Evolutionary conservation across 2,797 vertebrate genomes (phyloP).

Genomic region (Chloroceryle amazona): DNA sequence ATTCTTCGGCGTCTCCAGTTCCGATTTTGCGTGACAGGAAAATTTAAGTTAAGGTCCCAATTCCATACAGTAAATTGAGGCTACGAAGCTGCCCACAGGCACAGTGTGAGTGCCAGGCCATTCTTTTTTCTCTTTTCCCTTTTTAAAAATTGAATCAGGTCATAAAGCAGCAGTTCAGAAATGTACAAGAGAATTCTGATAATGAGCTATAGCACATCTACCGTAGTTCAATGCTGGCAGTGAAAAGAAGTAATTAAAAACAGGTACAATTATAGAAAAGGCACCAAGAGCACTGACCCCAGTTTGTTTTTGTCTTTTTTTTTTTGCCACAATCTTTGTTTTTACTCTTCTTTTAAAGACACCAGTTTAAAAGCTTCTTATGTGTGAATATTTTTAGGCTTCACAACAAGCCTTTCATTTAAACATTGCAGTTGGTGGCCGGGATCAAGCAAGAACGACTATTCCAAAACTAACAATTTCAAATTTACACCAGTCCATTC

Average conservation of each 20-base stretch:
- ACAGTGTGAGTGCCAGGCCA: conserved; percentile 63
- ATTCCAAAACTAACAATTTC: conserved; percentile 51
- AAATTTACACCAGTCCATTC: conserved; percentile 71
- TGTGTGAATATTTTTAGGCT: conserved; percentile 79
- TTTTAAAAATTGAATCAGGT: conserved; percentile 70
- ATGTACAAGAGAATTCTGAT: conserved; percentile 82
- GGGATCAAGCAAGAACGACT: conserved; percentile 76
- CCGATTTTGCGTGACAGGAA: conserved; percentile 11
- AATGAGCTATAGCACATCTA: conserved; percentile 80
- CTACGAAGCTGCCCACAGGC: conserved; percentile 62
- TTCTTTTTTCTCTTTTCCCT: background rate
- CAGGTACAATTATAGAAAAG: conserved; percentile 87
- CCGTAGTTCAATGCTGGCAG: conserved; percentile 84
- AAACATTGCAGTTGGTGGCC: conserved; percentile 78
- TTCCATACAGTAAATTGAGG: conserved; percentile 39
- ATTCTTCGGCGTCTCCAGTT: conserved; percentile 59
- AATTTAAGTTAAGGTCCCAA: conserved; percentile 72
- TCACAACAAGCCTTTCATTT: conserved; percentile 81
- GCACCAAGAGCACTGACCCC: conserved; percentile 88
- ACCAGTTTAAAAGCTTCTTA: conserved; percentile 84
- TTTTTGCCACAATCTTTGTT: conserved; percentile 79
- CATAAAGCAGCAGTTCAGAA: conserved; percentile 79
- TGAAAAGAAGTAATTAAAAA: conserved; percentile 87
- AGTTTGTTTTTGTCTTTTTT: conserved; percentile 71
- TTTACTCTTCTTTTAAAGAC: conserved; percentile 80